Evolutionary conservation across 2,113 vertebrate species (phyloP).

Genomic region (Bos javanicus): DNA sequence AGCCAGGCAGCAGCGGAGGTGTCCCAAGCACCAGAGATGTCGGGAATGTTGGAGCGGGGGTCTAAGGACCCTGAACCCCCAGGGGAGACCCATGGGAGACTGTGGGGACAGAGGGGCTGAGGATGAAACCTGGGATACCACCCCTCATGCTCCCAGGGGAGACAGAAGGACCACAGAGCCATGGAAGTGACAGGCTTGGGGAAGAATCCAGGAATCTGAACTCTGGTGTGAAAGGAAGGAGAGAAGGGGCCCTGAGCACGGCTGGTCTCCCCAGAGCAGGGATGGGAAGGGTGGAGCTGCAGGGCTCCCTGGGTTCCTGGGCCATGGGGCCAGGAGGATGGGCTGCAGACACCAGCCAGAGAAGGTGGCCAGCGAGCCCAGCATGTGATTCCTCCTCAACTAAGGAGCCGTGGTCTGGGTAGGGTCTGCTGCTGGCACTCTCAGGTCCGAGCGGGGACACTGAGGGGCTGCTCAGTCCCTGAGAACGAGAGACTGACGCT

Average conservation of each 20-base stretch:
- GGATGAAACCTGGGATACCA: not conserved
- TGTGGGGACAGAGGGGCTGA: not conserved
- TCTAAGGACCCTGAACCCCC: not conserved
- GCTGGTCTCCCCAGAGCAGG: not conserved
- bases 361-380: not conserved
- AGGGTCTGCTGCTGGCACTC: not conserved
- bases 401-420: not conserved
- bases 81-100: not conserved
- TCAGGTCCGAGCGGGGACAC: rapidly evolving
- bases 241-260: not conserved
- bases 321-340: not conserved
- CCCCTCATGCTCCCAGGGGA: too few relatives aligned
- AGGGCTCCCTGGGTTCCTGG: not conserved
- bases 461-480: not conserved
- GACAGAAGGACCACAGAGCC: not conserved
- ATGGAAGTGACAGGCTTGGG: not conserved
- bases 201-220: not conserved
- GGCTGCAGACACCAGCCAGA: not conserved
- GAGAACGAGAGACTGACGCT: rapidly evolving
- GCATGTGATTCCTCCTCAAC: not conserved
- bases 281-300: not conserved
- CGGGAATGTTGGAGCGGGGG: not conserved
- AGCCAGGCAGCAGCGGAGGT: rapidly evolving
- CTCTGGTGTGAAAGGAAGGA: not conserved
- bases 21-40: not conserved